Evolutionary conservation across 2,797 vertebrate genomes (phyloP), one percentile per base, ranked within the genome.

Genomic region (Graptemys geographica): DNA sequence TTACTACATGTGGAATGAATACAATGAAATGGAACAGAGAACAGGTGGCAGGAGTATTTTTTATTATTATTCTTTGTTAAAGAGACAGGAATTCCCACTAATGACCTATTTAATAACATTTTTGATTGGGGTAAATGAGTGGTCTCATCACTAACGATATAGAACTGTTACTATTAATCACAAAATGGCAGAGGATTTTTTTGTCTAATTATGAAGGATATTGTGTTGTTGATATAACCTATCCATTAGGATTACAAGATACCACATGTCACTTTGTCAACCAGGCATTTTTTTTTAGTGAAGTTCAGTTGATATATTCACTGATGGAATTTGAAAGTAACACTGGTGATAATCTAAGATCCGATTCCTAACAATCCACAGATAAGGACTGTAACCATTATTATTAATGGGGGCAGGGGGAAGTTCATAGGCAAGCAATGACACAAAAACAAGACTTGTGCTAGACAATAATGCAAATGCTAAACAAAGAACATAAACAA

Each of bases 221-320:
- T 57, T 88, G 12, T 87, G 87, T 88, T 94, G 85, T 65, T 93
- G 93, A 91, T 96, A 81, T 95, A 86, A 72, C 80, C 89, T 89
- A 91, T 69, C 72, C 86, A 55, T 84, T 94, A 89, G 65, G 92
- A 93, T 86, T 90, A 94, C 69, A 49, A 86, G 79, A 74, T 62
- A 59, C 41, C 72, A 27, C 8, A 44, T 79, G 85, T 86, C 76
- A 10, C 44, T 81, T 89, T 86, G 62, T 81, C 81, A 96, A 25
- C 85, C 90, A 91, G 65, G 13, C 82, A 91, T 56, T 91, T 87
- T 90, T 87, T 87, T 91, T 83, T 56, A 2, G 51, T 15, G 25
- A 79, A 92, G 89, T 4, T 74, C 79, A 96, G 65, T 23, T 83
- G 33, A 41, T 41, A 41, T 41, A 41, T 41, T 41, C 41, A 41